Evolutionary conservation across 2,888 invertebrate genomes (phyloP).

Genomic region (Phytoseiulus persimilis): DNA sequence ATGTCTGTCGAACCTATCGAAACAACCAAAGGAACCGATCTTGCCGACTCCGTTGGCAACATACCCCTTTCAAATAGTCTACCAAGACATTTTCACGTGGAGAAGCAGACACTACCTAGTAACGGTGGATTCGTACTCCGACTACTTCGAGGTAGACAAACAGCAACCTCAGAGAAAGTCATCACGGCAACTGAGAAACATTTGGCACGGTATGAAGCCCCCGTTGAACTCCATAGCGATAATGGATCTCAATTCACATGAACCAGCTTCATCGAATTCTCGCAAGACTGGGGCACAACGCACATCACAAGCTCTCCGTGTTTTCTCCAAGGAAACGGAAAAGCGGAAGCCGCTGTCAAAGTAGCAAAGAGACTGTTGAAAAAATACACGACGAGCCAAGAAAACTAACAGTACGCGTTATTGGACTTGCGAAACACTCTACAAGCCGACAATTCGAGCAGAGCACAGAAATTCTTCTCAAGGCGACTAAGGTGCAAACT

Average conservation of each 20-base stretch:
- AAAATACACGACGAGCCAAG: too few relatives aligned
- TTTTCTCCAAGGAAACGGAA: too few relatives aligned
- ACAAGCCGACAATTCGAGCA: too few relatives aligned
- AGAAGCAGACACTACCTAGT: background rate
- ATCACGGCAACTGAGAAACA: background rate
- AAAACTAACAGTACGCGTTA: too few relatives aligned
- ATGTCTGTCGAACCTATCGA: background rate
- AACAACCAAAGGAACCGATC: background rate
- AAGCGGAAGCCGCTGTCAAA: background rate
- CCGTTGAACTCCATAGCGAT: background rate
- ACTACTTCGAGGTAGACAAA: background rate
- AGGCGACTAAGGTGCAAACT: too few relatives aligned
- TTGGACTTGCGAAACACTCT: too few relatives aligned
- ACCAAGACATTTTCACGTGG: background rate
- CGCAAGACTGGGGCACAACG: too few relatives aligned
- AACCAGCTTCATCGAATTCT: too few relatives aligned
- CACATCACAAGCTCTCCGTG: background rate
- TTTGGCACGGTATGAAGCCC: too few relatives aligned
- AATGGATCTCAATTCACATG: constrained; percentile 13
- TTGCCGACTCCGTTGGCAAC: too few relatives aligned
- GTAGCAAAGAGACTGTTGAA: background rate
- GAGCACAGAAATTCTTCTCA: background rate
- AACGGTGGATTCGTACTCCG: background rate
- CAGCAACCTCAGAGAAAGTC: background rate
- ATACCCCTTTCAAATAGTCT: background rate